Base-by-base conservation (phyloP, 2,113 vertebrate genomes). In the Regulus satrapa region DNA sequence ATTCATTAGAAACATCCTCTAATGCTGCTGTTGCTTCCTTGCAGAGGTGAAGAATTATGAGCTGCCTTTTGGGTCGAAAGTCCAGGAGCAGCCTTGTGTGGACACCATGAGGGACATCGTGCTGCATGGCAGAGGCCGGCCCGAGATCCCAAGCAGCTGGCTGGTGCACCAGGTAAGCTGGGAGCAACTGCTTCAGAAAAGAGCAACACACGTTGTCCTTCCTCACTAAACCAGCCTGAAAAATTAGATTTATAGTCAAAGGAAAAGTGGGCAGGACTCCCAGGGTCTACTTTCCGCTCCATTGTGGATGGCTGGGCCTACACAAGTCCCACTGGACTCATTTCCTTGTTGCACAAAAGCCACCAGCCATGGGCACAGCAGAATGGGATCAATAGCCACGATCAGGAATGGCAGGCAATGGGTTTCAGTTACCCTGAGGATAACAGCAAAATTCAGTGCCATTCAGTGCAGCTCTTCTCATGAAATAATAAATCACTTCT, bases 21-120 rank as follows among this genome's bases (percentile, higher is more conserved):
- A 49, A 94, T 14, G 48, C 46, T 61, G 59, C 63, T 77, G 17
- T 92, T 54, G 10, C 36, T 95, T 90, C 71, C 48, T 89, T 95
- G 23, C 95, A 99, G 99, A 99, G 90, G 98, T 99, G 71, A 98
- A 98, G 96, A 98, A 94, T 93, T 99, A 99, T 1, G 98, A 99
- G 95, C 98, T 98, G 14, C 98, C 99, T 15, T 99, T 99, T 89
- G 98, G 98, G 66, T 99, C 98, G 0, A 98, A 98, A 93, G 98
- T 99, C 25, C 98, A 98, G 85, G 98, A 99, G 81, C 98, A 99
- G 94, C 99, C 99, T 4, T 98, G 99, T 6, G 98, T 99, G 97
- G 99, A 99, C 88, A 98, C 98, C 91, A 99, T 99, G 99, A 98
- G 98, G 55, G 98, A 99, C 92, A 97, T 99, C 23, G 99, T 99